A percentile compares a stretch with the other conserved stretches of the same genome.
Evolutionary conservation across 2,888 invertebrate genomes (phyloP).

Genomic region (Hirtodrosophila alboralis): DNA sequence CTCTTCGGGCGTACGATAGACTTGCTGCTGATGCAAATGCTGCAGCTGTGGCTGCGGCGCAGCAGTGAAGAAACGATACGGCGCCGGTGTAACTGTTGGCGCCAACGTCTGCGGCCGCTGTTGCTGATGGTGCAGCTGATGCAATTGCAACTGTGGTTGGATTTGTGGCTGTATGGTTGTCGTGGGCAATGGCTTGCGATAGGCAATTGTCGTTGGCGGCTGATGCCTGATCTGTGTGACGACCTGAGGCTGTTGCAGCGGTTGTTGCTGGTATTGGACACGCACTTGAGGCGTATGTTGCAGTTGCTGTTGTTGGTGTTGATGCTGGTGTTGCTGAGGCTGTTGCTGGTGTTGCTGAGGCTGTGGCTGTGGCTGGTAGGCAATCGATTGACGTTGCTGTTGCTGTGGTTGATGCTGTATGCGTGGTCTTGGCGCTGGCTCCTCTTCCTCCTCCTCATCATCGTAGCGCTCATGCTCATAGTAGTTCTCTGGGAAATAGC

Average conservation of each 20-base stretch:
- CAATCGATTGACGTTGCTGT: conserved; percentile 51
- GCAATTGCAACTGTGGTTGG: conserved; percentile 70
- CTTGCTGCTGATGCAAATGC: conserved; percentile 86
- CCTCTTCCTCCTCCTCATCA: conserved; percentile 81
- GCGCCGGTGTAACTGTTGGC: conserved; percentile 83
- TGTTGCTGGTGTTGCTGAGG: conserved; percentile 62
- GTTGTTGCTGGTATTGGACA: conserved; percentile 63
- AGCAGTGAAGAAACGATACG: conserved; percentile 83
- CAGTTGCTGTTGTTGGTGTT: conserved; percentile 61
- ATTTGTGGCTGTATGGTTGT: conserved; percentile 80
- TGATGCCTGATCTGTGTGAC: conserved; percentile 73
- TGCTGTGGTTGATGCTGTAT: conserved; percentile 80
- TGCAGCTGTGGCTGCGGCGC: conserved; percentile 79
- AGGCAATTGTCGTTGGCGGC: conserved; percentile 73
- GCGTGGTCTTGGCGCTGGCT: conserved; percentile 79
- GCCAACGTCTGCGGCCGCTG: conserved; percentile 76
- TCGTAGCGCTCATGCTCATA: conserved; percentile 87
- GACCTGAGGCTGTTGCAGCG: conserved; percentile 62
- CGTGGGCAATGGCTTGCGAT: conserved; percentile 76
- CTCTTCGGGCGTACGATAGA: conserved; percentile 93
- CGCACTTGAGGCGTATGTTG: conserved; percentile 59
- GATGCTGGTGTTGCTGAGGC: conserved; percentile 55
- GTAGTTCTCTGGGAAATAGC: conserved; percentile 92
- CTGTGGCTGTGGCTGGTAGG: conserved; percentile 78
- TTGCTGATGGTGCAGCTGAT: conserved; percentile 72